Conservation (phyloP, 2,113 vertebrate genomes). For the Plecotus auritus region DNA sequence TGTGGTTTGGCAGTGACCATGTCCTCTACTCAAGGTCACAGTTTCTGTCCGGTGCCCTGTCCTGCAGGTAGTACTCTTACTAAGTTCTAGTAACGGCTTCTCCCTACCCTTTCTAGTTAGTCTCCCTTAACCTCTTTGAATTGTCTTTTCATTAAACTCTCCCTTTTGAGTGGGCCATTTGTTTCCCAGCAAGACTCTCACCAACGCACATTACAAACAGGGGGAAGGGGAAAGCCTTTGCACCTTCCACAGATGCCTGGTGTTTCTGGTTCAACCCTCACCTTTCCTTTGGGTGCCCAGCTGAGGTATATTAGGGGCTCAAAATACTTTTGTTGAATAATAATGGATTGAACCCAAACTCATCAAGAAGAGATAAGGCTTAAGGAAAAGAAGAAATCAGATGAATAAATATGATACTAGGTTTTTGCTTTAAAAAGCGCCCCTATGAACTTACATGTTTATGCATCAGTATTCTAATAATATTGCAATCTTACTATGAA, state of each 20-base stretch:
- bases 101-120: neutral
- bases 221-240: neutral
- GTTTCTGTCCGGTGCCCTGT: neutral
- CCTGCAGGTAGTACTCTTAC: neutral
- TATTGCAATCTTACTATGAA: neutral
- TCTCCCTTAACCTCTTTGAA: neutral
- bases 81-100: neutral
- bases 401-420: neutral
- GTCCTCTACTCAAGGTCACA: neutral
- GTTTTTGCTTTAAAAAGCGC: neutral
- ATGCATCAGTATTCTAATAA: neutral
- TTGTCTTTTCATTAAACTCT: neutral
- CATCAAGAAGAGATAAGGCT: neutral
- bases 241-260: neutral
- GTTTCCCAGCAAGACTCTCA: neutral
- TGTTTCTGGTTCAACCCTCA: neutral
- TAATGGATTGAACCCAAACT: neutral
- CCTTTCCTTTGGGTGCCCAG: neutral
- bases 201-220: accelerated
- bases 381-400: neutral
- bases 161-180: neutral
- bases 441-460: neutral
- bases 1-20: too few relatives aligned
- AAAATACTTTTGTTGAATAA: neutral
- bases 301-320: neutral